phyloP scores from a whole-genome alignment of 2,797 vertebrate species.

The Sebastes dallii region DNA sequence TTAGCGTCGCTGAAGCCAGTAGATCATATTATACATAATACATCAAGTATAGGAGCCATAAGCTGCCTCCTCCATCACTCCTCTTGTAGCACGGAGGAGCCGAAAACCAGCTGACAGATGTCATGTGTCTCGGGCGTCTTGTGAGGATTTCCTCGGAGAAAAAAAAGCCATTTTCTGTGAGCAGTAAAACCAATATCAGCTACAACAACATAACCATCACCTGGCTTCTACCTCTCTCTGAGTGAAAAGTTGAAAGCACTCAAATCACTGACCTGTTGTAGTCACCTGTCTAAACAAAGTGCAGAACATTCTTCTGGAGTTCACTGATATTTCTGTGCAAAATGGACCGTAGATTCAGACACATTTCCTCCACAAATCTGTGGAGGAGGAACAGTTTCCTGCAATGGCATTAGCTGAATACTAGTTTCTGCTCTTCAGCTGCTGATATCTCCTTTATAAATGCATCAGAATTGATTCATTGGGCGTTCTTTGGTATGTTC shows the following conservation, averaged over 20 bases:
- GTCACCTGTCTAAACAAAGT: not conserved
- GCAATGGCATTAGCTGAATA: not conserved
- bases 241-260: not conserved
- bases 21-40: constrained; percentile 57
- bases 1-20: constrained; percentile 38
- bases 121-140: not conserved
- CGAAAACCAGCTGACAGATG: constrained; percentile 3
- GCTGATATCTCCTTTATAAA: not conserved
- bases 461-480: not conserved
- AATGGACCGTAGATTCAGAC: no score
- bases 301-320: not conserved
- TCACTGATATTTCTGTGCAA: no score
- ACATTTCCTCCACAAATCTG: no score
- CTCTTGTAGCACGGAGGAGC: not conserved
- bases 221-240: not conserved
- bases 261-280: not conserved
- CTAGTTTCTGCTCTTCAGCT: not conserved
- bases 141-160: constrained; percentile 27
- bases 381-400: not conserved
- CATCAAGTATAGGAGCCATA: constrained; percentile 50
- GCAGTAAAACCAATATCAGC: constrained; percentile 24
- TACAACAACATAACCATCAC: constrained; percentile 4
- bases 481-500: not conserved
- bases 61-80: constrained; percentile 29
- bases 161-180: constrained; percentile 32